phyloP scores from a whole-genome alignment of 2,888 invertebrate species.

The Rhagium mordax region DNA sequence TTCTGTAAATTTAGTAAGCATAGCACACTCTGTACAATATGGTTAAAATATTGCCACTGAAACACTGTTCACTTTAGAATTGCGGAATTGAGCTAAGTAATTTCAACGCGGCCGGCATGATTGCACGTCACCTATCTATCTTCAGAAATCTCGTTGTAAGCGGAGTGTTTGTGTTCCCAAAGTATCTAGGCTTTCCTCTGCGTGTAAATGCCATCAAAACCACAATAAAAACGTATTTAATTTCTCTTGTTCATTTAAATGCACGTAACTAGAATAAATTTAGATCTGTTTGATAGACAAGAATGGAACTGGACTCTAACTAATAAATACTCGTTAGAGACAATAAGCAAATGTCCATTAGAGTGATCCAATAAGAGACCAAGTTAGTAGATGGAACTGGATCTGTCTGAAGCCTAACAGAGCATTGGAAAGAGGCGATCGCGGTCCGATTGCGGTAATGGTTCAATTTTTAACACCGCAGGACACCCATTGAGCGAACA shows the following conservation, averaged over 20 bases:
- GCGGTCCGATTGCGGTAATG: conserved; percentile 68
- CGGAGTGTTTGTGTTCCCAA: not conserved
- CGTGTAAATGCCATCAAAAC: conserved; percentile 43
- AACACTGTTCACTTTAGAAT: not conserved
- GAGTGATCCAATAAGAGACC: conserved; percentile 47
- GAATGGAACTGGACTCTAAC: conserved; percentile 39
- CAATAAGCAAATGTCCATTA: conserved; percentile 49
- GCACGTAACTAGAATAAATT: conserved; percentile 47
- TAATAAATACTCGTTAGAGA: conserved; percentile 47
- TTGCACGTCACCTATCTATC: not conserved
- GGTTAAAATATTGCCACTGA: not conserved
- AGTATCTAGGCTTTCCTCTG: conserved; percentile 19
- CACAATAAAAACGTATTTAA: conserved; percentile 44
- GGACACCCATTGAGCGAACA: conserved; percentile 70
- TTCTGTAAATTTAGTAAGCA: too few species aligned
- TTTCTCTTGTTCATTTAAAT: conserved; percentile 45
- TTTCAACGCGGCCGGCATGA: not conserved
- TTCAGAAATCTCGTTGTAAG: conserved; percentile 11
- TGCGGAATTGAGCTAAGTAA: not conserved
- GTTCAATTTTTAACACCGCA: conserved; percentile 71
- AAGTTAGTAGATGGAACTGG: conserved; percentile 27
- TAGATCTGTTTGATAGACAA: conserved; percentile 50
- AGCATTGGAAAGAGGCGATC: conserved; percentile 53
- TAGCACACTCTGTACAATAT: too few species aligned
- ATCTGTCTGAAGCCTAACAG: conserved; percentile 27